Conservation (phyloP, 2,113 vertebrate genomes). For the Telmatochromis brachygnathus region DNA sequence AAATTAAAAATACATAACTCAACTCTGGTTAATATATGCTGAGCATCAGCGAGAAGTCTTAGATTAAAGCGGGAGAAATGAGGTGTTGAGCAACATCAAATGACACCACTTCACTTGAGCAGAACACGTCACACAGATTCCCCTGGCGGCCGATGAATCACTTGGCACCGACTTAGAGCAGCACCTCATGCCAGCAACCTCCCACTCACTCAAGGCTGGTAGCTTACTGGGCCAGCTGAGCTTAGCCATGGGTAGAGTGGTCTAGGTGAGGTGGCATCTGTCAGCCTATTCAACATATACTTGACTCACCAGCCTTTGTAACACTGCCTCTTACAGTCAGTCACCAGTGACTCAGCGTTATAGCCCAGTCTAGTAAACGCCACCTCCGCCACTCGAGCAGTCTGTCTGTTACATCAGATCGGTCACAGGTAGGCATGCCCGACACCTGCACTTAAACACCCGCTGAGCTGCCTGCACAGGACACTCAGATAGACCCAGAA, state of each 20-base stretch:
- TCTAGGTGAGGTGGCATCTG: constrained; percentile 14
- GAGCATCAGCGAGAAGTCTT: not conserved
- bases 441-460: not conserved
- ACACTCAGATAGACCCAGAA: not conserved
- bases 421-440: not conserved
- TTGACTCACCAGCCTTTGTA: constrained; percentile 22
- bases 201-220: constrained; percentile 7
- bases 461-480: not conserved
- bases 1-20: not conserved
- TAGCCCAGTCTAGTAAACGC: not conserved
- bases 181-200: not conserved
- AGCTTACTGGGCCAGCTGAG: constrained; percentile 7
- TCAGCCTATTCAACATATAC: constrained; percentile 2
- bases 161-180: constrained; percentile 6
- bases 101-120: not conserved
- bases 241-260: not conserved
- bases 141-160: not conserved
- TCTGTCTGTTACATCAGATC: constrained; percentile 4
- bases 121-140: constrained; percentile 1
- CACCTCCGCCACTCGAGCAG: not conserved
- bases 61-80: not conserved
- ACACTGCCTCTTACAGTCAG: constrained; percentile 14
- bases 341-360: constrained; percentile 16
- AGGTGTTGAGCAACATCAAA: constrained; percentile 24
- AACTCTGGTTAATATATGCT: not conserved